Evolutionary conservation across 1,140 invertebrate genomes (phyloP).

Genomic region (Planococcus citri): DNA sequence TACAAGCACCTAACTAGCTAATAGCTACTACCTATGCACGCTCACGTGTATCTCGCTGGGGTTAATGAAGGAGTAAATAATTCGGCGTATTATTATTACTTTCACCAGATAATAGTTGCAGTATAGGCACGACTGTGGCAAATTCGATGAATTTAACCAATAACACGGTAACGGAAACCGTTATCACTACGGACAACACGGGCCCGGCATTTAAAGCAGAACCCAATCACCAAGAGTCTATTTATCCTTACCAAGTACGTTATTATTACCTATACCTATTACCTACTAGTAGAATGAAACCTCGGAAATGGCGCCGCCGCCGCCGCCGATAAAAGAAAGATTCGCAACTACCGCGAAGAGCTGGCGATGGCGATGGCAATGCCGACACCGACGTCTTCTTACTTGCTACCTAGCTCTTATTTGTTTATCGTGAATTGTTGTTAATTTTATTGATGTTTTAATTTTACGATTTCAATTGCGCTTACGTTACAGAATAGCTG

Average conservation of each 20-base stretch:
- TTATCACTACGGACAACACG: not conserved
- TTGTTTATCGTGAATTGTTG: too few species aligned
- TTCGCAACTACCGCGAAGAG: too few species aligned
- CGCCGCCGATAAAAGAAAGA: too few species aligned
- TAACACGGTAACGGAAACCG: not conserved
- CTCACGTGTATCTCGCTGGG: not conserved
- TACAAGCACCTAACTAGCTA: not conserved
- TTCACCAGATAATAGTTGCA: not conserved
- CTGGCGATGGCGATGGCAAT: too few species aligned
- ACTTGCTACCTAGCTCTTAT: too few species aligned
- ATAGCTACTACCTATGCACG: too few species aligned
- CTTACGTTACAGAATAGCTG: not conserved
- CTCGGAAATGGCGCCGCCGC: too few species aligned
- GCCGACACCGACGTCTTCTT: too few species aligned
- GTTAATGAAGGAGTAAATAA: not conserved
- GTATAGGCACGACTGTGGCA: slow-evolving; percentile 5
- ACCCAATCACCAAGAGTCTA: slow-evolving; percentile 7
- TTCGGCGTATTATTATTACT: not conserved
- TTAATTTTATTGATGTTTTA: not conserved
- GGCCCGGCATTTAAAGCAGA: not conserved
- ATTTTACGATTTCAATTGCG: not conserved
- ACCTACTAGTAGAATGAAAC: too few species aligned
- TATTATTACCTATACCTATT: too few species aligned
- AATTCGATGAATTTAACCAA: slow-evolving; percentile 17
- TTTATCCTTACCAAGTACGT: slow-evolving; percentile 11